These are phyloP conservation scores for Gymnoscelis rufifasciata DNA, from an alignment of 2,888 invertebrate genomes.

Conservation along the genomic window DNA sequence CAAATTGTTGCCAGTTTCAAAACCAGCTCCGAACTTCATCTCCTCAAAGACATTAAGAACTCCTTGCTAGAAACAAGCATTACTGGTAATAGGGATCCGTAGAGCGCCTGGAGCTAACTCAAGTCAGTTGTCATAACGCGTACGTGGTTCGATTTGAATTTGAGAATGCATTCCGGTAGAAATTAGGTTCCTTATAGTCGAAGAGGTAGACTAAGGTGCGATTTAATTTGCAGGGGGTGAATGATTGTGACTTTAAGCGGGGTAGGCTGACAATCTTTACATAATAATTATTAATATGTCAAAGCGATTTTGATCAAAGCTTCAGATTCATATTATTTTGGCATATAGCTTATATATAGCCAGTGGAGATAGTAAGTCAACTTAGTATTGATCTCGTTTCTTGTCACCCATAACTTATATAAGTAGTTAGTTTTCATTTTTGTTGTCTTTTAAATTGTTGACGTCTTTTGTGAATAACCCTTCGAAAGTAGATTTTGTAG, in stretches of 20 bases:
- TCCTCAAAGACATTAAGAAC: conserved; percentile 2
- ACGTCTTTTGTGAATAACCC: no score
- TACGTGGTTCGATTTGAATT: conserved; percentile 51
- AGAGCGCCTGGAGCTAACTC: conserved; percentile 12
- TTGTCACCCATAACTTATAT: no score
- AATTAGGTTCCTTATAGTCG: conserved; percentile 29
- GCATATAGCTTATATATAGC: no score
- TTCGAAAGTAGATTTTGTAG: no score
- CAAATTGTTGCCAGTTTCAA: conserved; percentile 5
- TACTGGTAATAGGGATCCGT: conserved; percentile 16
- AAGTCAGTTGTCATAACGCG: conserved; percentile 46
- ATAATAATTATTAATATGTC: no score
- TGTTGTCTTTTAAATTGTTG: no score
- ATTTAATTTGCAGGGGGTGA: conserved; percentile 1
- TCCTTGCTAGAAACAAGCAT: conserved; percentile 12
- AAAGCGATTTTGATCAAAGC: no score
- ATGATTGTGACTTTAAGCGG: background rate
- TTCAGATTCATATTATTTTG: no score
- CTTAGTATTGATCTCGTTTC: no score
- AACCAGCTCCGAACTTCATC: background rate
- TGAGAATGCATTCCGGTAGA: conserved; percentile 34
- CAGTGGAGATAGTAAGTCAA: no score
- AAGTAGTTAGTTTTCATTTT: no score
- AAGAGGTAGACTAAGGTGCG: conserved; percentile 6
- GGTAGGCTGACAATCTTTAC: no score